Evolutionary conservation across 2,888 invertebrate species (phyloP).

Genomic region (Lasioglossum figueresi): DNA sequence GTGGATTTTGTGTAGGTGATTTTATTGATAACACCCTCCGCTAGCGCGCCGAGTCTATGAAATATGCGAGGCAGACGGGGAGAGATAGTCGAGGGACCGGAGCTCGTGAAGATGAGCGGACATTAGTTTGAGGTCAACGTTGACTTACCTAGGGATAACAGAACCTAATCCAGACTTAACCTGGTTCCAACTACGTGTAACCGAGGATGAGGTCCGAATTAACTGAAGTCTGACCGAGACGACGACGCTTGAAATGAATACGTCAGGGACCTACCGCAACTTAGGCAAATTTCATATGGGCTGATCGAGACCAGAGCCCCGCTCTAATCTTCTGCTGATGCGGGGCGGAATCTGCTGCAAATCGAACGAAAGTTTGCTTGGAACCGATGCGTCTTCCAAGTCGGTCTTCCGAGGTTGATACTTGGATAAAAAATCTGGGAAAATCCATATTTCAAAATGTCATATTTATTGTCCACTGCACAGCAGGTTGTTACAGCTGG

Average conservation of each 20-base stretch:
- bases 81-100: background rate
- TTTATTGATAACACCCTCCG: background rate
- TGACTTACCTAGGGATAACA: conserved; percentile 23
- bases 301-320: background rate
- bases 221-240: conserved; percentile 3
- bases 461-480: background rate
- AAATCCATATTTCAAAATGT: background rate
- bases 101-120: conserved; percentile 12
- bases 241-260: conserved; percentile 1
- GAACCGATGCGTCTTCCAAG: background rate
- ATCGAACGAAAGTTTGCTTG: background rate
- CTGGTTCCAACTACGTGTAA: conserved; percentile 10
- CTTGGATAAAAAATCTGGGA: background rate
- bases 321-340: background rate
- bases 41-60: background rate
- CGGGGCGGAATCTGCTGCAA: background rate
- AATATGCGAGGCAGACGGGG: background rate
- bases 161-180: conserved; percentile 18
- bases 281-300: conserved; percentile 4
- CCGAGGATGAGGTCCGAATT: conserved; percentile 1
- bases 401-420: background rate
- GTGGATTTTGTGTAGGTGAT: background rate
- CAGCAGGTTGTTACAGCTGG: too few species aligned
- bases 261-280: background rate
- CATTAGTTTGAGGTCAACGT: conserved; percentile 8